Conservation (phyloP, 2,797 vertebrate genomes). For the Falco biarmicus region DNA sequence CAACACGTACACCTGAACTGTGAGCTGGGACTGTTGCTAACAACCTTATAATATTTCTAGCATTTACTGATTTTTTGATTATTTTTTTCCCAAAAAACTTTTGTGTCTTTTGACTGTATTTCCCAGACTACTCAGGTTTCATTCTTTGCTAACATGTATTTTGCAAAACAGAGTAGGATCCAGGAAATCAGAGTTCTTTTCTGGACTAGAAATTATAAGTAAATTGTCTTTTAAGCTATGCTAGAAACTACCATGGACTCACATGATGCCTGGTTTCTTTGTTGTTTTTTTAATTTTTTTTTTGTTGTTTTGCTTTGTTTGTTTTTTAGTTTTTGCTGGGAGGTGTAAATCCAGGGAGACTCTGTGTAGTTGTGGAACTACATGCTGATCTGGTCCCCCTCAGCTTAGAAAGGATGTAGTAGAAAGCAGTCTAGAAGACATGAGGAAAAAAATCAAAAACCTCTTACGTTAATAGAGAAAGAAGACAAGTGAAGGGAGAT, state of each 20-base stretch:
- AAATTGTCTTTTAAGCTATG: not conserved
- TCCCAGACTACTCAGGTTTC: not conserved
- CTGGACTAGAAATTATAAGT: not conserved
- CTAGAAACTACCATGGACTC: not conserved
- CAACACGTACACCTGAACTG: not conserved
- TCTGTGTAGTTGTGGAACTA: not conserved
- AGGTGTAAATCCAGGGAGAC: not conserved
- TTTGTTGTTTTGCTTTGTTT: not conserved
- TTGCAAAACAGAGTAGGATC: not conserved
- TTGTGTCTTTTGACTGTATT: not conserved
- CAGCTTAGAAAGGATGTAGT: not conserved
- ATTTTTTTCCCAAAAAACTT: not conserved
- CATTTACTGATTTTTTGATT: not conserved
- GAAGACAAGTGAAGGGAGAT: not conserved
- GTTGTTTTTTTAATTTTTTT: not conserved
- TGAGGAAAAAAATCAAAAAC: not conserved
- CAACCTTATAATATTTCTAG: not conserved
- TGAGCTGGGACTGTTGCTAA: not conserved
- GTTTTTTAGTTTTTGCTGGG: not conserved
- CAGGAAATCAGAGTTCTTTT: not conserved
- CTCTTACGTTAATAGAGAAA: not conserved
- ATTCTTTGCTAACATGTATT: not conserved
- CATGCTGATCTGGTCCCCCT: not conserved
- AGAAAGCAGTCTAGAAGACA: not conserved
- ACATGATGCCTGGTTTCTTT: not conserved